Percentiles rank a stretch among this genome's conserved stretches.
These are phyloP conservation scores for Heliconius cydno DNA, from an alignment of 2,888 invertebrate genomes.

Conservation along the genomic window DNA sequence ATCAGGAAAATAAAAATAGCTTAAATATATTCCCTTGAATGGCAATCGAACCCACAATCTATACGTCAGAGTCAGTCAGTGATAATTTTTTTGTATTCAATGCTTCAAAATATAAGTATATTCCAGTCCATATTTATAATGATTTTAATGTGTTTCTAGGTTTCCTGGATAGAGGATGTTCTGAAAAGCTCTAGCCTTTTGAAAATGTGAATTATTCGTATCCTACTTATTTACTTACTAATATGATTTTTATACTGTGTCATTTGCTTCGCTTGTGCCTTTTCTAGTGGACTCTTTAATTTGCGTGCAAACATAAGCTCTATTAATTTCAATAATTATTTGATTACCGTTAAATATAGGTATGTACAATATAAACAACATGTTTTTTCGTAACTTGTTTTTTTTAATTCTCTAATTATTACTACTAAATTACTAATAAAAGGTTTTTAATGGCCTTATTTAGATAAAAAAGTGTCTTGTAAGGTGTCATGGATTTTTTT, in stretches of 20 bases:
- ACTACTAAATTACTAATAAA: too few species aligned
- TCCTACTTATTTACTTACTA: background rate
- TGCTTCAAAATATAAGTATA: background rate
- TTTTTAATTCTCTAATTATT: too few species aligned
- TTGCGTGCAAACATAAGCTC: background rate
- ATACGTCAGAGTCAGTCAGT: background rate
- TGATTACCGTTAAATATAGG: background rate
- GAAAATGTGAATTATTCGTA: background rate
- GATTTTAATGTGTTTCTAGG: background rate
- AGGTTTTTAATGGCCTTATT: too few species aligned
- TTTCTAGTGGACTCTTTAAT: background rate
- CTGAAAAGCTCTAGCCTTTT: background rate
- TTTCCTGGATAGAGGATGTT: background rate
- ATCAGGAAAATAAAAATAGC: background rate
- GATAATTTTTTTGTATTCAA: too few species aligned
- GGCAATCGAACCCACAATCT: background rate
- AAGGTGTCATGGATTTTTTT: too few species aligned
- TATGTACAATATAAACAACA: too few species aligned
- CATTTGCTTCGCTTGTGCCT: background rate
- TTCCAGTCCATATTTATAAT: background rate
- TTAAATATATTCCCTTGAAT: background rate
- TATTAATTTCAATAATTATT: background rate
- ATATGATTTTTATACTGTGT: conserved; percentile 1
- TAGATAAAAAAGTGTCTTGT: too few species aligned
- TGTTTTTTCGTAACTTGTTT: too few species aligned